Conservation (phyloP, 1,140 invertebrate species). For the Bombus sibiricus region DNA sequence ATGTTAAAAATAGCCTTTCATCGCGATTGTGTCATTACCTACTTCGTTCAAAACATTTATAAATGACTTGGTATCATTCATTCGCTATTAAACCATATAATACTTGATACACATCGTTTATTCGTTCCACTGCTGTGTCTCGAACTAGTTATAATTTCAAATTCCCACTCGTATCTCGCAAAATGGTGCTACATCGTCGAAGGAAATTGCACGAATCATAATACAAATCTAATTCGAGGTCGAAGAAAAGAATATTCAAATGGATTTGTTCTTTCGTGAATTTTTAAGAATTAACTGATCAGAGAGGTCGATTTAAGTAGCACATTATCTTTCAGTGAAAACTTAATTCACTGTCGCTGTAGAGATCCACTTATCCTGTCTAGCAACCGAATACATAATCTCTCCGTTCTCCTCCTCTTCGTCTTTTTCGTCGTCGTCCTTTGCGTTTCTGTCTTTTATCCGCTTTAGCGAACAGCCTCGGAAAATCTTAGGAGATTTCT, state of each 20-base stretch:
- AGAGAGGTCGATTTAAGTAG: constrained; percentile 26
- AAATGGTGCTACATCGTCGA: neutral
- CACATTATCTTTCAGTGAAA: constrained; percentile 45
- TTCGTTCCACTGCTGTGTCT: neutral
- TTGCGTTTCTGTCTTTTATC: constrained; percentile 33
- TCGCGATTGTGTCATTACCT: neutral
- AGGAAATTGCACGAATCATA: neutral
- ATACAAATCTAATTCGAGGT: neutral
- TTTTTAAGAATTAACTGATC: constrained; percentile 35
- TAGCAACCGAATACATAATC: constrained; percentile 51
- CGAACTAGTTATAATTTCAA: neutral
- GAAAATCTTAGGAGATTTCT: constrained; percentile 17
- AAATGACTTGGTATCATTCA: neutral
- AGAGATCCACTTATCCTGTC: constrained; percentile 46
- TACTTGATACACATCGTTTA: neutral
- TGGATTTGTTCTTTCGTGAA: neutral
- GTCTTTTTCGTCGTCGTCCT: neutral
- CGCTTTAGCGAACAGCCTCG: constrained; percentile 20
- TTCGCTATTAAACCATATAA: neutral
- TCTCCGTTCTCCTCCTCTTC: neutral
- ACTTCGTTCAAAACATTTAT: neutral
- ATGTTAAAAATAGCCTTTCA: neutral
- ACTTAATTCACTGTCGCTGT: constrained; percentile 41
- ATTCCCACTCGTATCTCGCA: neutral
- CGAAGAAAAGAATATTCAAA: neutral